Percentiles rank a stretch among this genome's conserved stretches.
Conservation (phyloP, 2,113 vertebrate genomes). For the Triplophysa tibetana region DNA sequence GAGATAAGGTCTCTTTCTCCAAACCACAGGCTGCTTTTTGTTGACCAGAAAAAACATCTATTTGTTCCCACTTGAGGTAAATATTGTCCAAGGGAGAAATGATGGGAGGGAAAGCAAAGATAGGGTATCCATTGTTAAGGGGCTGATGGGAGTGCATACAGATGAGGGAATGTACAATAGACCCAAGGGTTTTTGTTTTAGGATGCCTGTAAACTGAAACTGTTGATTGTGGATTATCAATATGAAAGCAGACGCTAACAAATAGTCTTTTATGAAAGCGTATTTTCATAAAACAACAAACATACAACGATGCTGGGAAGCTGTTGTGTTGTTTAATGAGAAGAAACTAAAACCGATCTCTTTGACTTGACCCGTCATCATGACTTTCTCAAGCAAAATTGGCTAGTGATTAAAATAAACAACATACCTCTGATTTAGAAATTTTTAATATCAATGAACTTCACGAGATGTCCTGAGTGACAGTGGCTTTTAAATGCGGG, state of each 20-base stretch:
- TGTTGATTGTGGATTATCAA: neutral
- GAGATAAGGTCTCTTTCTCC: constrained; percentile 35
- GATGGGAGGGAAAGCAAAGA: neutral
- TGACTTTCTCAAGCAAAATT: neutral
- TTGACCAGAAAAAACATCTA: constrained; percentile 19
- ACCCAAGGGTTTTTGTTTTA: neutral
- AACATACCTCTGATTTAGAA: neutral
- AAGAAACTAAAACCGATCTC: neutral
- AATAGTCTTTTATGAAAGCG: neutral
- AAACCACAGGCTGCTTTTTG: constrained; percentile 24
- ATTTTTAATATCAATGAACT: neutral
- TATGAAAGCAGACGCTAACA: neutral
- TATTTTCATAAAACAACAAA: neutral
- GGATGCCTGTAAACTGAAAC: neutral
- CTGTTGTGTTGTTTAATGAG: neutral
- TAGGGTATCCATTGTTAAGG: neutral
- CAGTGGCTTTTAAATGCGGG: too few species aligned
- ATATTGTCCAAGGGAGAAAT: constrained; percentile 40
- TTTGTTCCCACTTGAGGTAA: constrained; percentile 38
- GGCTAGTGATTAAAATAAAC: neutral
- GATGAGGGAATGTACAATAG: constrained; percentile 12
- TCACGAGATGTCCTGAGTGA: too few species aligned
- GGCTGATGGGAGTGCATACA: neutral
- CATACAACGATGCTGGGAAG: too few species aligned
- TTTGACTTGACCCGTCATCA: neutral